Evolutionary conservation across 2,888 invertebrate genomes (phyloP).

Genomic region (Tricholauxania praeusta): DNA sequence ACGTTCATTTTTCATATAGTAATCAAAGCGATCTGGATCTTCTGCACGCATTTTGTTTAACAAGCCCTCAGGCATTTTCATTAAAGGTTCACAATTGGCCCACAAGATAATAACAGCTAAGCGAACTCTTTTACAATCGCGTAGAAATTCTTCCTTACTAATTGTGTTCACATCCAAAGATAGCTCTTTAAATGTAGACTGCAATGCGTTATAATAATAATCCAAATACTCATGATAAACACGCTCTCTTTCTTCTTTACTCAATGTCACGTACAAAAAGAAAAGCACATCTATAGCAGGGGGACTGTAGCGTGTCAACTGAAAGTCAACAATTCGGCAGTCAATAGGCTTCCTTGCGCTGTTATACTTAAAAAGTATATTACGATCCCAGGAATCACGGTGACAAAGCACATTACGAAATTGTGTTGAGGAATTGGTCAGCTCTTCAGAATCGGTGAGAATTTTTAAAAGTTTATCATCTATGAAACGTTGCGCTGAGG

Average conservation of each 20-base stretch:
- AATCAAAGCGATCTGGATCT: slow-evolving; percentile 63
- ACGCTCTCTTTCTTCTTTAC: slow-evolving; percentile 59
- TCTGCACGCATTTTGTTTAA: slow-evolving; percentile 57
- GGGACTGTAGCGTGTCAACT: slow-evolving; percentile 71
- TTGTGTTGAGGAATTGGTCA: slow-evolving; percentile 56
- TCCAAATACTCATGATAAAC: slow-evolving; percentile 63
- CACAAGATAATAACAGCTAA: slow-evolving; percentile 61
- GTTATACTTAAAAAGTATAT: slow-evolving; percentile 61
- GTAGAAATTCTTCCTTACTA: slow-evolving; percentile 59
- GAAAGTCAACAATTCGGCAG: slow-evolving; percentile 72
- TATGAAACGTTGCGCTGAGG: slow-evolving; percentile 52
- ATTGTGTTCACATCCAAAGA: slow-evolving; percentile 52
- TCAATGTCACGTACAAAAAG: slow-evolving; percentile 68
- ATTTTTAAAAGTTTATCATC: slow-evolving; percentile 51
- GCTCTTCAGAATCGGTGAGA: slow-evolving; percentile 49
- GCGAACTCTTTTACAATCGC: slow-evolving; percentile 60
- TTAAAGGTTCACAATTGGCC: slow-evolving; percentile 64
- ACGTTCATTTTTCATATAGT: slow-evolving; percentile 65
- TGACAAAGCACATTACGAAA: slow-evolving; percentile 69
- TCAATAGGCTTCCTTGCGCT: slow-evolving; percentile 54
- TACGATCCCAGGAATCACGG: slow-evolving; percentile 65
- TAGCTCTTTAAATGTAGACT: slow-evolving; percentile 44
- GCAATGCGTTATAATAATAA: slow-evolving; percentile 66
- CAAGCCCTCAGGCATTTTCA: slow-evolving; percentile 63
- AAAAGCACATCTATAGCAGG: slow-evolving; percentile 71